Conservation (phyloP, 2,888 invertebrate species). For the Patella pellucida region DNA sequence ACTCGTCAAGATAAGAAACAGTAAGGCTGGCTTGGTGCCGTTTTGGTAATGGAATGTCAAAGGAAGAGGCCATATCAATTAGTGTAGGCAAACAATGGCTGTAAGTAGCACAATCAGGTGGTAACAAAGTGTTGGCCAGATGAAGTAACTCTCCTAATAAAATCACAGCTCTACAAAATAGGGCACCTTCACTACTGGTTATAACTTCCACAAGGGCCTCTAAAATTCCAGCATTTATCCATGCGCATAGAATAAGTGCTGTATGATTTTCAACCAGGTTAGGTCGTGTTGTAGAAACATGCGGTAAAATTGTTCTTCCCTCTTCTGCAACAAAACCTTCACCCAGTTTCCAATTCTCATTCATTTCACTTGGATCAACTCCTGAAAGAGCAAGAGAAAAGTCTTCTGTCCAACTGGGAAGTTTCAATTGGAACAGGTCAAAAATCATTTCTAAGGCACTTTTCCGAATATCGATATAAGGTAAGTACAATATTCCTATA, state of each 20-base stretch:
- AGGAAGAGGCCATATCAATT: slow-evolving; percentile 81
- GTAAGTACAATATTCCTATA: slow-evolving; percentile 79
- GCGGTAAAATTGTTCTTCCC: slow-evolving; percentile 87
- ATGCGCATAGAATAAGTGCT: slow-evolving; percentile 88
- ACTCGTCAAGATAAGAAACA: slow-evolving; percentile 81
- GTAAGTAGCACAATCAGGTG: slow-evolving; percentile 86
- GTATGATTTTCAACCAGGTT: slow-evolving; percentile 93
- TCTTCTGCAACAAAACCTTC: slow-evolving; percentile 97
- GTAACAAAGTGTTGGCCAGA: slow-evolving; percentile 80
- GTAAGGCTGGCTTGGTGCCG: slow-evolving; percentile 82
- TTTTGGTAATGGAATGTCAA: slow-evolving; percentile 72
- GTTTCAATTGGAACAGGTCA: slow-evolving; percentile 87
- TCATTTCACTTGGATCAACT: slow-evolving; percentile 81
- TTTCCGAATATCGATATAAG: slow-evolving; percentile 90
- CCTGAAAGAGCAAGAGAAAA: slow-evolving; percentile 89
- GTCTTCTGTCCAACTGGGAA: slow-evolving; percentile 93
- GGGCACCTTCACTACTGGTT: slow-evolving; percentile 84
- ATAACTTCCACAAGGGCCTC: slow-evolving; percentile 93
- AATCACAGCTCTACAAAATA: slow-evolving; percentile 92
- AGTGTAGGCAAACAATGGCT: slow-evolving; percentile 88
- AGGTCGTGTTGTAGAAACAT: slow-evolving; percentile 84
- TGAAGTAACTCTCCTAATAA: slow-evolving; percentile 90
- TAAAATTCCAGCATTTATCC: slow-evolving; percentile 87
- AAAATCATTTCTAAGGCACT: slow-evolving; percentile 92
- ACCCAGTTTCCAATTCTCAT: slow-evolving; percentile 88